Evolutionary conservation across 2,888 invertebrate genomes (phyloP).

Genomic region (Amphipyra tragopoginis): DNA sequence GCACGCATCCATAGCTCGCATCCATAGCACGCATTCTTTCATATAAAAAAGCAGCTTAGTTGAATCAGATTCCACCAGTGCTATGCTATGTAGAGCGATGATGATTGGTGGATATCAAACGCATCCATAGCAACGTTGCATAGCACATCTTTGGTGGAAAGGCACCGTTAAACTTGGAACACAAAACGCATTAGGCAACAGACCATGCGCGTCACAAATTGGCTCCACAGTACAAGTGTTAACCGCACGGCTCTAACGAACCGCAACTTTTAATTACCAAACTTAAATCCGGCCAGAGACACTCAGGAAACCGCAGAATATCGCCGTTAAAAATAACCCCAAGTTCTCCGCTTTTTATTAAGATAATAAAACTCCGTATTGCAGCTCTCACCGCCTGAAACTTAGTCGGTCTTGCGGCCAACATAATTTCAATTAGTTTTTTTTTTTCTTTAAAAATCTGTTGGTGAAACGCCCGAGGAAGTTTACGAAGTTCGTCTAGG

Average conservation of each 20-base stretch:
- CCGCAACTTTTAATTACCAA: slow-evolving; percentile 84
- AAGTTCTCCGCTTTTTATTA: slow-evolving; percentile 68
- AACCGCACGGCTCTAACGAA: slow-evolving; percentile 67
- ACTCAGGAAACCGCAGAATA: slow-evolving; percentile 74
- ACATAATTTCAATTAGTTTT: slow-evolving; percentile 76
- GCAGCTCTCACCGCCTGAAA: slow-evolving; percentile 64
- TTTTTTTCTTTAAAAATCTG: slow-evolving; percentile 50
- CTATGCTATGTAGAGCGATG: too few species aligned
- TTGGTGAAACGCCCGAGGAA: slow-evolving; percentile 37
- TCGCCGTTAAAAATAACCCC: slow-evolving; percentile 67
- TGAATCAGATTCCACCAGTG: too few species aligned
- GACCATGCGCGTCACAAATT: slow-evolving; percentile 64
- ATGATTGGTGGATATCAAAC: too few species aligned
- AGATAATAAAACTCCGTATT: slow-evolving; percentile 72
- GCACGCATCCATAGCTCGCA: too few species aligned
- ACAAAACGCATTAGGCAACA: slow-evolving; percentile 46
- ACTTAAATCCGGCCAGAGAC: slow-evolving; percentile 75
- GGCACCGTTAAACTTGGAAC: slow-evolving; percentile 39
- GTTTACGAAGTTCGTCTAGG: slow-evolving; percentile 37
- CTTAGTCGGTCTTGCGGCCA: slow-evolving; percentile 58
- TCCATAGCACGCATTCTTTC: too few species aligned
- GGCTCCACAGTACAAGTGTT: slow-evolving; percentile 65
- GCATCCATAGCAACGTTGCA: too few species aligned
- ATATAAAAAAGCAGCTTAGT: too few species aligned
- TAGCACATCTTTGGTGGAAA: too few species aligned